Evolutionary conservation across 2,797 vertebrate species (phyloP).

Genomic region (Neomorphus geoffroyi): DNA sequence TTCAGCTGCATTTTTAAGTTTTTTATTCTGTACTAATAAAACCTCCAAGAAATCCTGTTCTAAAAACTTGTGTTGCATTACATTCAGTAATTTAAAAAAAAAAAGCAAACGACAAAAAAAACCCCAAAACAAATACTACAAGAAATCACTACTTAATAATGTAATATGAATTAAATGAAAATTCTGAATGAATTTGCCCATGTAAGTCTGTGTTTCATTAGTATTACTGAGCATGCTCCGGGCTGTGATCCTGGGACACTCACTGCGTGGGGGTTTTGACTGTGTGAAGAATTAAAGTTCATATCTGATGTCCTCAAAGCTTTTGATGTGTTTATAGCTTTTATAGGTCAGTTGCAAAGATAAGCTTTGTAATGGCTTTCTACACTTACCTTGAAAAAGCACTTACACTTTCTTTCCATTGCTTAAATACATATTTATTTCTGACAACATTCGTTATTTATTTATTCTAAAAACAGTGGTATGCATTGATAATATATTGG

Average conservation of each 20-base stretch:
- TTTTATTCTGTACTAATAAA: neutral
- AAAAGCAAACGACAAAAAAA: neutral
- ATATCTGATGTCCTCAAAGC: constrained; percentile 29
- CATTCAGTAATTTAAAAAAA: neutral
- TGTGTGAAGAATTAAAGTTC: constrained; percentile 35
- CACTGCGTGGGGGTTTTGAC: neutral
- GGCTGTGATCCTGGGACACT: neutral
- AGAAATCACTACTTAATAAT: neutral
- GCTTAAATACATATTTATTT: constrained; percentile 28
- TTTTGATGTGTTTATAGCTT: constrained; percentile 32
- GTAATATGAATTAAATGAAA: neutral
- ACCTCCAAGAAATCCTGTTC: neutral
- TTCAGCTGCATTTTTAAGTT: neutral
- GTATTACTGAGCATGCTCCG: neutral
- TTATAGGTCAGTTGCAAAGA: constrained; percentile 33
- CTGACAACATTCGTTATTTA: constrained; percentile 14
- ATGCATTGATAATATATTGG: constrained; percentile 21
- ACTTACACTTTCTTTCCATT: neutral
- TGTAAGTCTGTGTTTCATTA: neutral
- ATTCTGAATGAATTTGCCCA: neutral
- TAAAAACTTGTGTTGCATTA: neutral
- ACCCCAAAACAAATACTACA: neutral
- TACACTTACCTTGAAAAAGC: neutral
- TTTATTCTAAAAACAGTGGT: constrained; percentile 15
- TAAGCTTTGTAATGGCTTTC: constrained; percentile 45